Evolutionary conservation across 1,140 invertebrate genomes (phyloP), one percentile per base, ranked within the genome.

Genomic region (Scaptomyza pallida): DNA sequence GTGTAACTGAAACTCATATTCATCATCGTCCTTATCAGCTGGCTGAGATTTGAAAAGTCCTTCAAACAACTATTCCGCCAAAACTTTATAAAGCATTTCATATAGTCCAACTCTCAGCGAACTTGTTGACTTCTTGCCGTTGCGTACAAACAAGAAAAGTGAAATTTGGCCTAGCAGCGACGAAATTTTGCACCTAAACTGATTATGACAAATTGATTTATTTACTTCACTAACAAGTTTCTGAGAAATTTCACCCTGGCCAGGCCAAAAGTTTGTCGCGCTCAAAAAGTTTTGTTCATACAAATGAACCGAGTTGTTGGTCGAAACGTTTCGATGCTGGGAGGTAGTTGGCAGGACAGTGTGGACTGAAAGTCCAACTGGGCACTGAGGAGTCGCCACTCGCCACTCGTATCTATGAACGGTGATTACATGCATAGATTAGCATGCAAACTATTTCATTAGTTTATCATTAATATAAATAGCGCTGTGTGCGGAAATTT

Each of bases 121-220:
- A 56, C 33, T 50, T 50, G 9, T 21, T 30, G 23, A 37, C 23
- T 19, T 43, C 41, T 33, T 15, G 8, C n/a, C 21, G 12, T 62
- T 1, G 30, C 33, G 33, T 33, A 13, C 26, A 59, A 79, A 62
- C 48, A 59, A 61, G 74, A 71, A 83, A 72, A 69, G 79, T 75
- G 80, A 83, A 83, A 79, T 85, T 78, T 80, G 68, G 69, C 77
- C 81, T 86, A 74, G 69, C 74, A 86, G 82, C 82, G 83, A 70
- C 43, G 68, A 68, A 88, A 82, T 88, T 89, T 89, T 82, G 73
- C 75, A 89, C 80, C 81, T 89, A 81, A 89, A 82, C 86, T 89
- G 86, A 89, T 89, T 89, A 89, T 89, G 86, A 89, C 86, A 89
- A 89, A 89, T 89, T 89, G 86, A 89, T 89, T 89, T 89, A 89